A percentile compares a stretch with the other conserved stretches of the same genome.
Evolutionary conservation across 2,888 invertebrate species (phyloP).

Genomic region (Megalurothrips usitatus): DNA sequence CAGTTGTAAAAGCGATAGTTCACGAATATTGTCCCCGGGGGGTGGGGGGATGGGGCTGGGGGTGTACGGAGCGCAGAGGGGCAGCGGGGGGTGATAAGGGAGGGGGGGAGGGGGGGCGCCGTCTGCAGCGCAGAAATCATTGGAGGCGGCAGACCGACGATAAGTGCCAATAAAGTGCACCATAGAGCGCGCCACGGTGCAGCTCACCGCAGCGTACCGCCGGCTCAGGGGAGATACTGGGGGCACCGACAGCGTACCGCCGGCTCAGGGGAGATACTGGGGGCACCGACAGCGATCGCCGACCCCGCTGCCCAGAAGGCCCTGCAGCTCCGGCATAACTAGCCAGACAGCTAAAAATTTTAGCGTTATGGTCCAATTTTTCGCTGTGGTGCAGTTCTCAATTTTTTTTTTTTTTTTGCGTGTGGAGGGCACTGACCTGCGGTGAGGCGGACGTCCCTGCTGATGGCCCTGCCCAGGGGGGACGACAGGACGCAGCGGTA

Average conservation of each 20-base stretch:
- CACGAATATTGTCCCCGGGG: slow-evolving; percentile 16
- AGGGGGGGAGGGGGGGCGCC: neutral
- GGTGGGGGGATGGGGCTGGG: neutral
- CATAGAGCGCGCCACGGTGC: neutral
- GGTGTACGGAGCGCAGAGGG: neutral
- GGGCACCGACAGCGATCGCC: neutral
- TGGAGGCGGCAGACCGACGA: neutral
- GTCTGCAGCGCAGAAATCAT: slow-evolving; percentile 22
- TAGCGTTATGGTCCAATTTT: no score
- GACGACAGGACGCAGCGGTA: slow-evolving; percentile 37
- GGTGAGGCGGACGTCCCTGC: neutral
- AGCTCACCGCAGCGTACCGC: neutral
- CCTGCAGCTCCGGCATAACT: no score
- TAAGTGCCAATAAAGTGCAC: slow-evolving; percentile 20
- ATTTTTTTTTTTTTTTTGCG: no score
- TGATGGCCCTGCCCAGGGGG: slow-evolving; percentile 1
- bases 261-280: no score
- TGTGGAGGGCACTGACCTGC: neutral
- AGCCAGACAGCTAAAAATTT: no score
- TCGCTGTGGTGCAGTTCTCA: no score
- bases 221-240: no score
- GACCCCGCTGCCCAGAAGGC: no score
- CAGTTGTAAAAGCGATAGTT: slow-evolving; percentile 26
- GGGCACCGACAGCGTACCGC: neutral
- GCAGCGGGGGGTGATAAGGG: neutral